Conservation (phyloP, 2,888 invertebrate species). For the Hermaeophaga mercurialis region DNA sequence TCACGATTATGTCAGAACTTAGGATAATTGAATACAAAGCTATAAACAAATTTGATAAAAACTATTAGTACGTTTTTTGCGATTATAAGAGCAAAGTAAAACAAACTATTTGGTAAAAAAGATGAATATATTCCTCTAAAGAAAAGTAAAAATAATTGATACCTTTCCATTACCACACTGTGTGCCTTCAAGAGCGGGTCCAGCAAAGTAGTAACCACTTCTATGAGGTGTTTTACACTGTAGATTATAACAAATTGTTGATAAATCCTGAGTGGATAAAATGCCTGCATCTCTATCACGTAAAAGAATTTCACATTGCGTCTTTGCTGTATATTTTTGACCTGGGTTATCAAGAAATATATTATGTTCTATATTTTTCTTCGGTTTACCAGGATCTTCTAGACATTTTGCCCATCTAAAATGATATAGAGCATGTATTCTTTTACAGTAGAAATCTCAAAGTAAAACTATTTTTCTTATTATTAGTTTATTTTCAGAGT, state of each 20-base stretch:
- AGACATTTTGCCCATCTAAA: slow-evolving; percentile 69
- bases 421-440: too few species aligned
- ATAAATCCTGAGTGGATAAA: slow-evolving; percentile 55
- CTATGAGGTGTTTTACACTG: slow-evolving; percentile 75
- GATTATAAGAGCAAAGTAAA: too few species aligned
- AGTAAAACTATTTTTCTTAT: too few species aligned
- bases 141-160: too few species aligned
- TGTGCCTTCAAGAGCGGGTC: slow-evolving; percentile 84
- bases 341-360: slow-evolving; percentile 71
- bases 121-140: too few species aligned
- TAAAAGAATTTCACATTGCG: slow-evolving; percentile 74
- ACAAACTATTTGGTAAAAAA: not conserved
- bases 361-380: slow-evolving; percentile 65
- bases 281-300: slow-evolving; percentile 70
- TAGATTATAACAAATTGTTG: slow-evolving; percentile 67
- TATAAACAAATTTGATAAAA: too few species aligned
- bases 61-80: too few species aligned
- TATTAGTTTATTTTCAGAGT: too few species aligned
- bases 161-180: slow-evolving; percentile 70
- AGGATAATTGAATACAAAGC: too few species aligned
- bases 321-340: slow-evolving; percentile 71
- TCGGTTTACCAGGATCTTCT: slow-evolving; percentile 62
- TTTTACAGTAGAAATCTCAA: too few species aligned
- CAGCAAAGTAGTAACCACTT: slow-evolving; percentile 75
- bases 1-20: too few species aligned